Base-by-base conservation (phyloP, 2,113 vertebrate genomes). In the Dolichotis patagonum region DNA sequence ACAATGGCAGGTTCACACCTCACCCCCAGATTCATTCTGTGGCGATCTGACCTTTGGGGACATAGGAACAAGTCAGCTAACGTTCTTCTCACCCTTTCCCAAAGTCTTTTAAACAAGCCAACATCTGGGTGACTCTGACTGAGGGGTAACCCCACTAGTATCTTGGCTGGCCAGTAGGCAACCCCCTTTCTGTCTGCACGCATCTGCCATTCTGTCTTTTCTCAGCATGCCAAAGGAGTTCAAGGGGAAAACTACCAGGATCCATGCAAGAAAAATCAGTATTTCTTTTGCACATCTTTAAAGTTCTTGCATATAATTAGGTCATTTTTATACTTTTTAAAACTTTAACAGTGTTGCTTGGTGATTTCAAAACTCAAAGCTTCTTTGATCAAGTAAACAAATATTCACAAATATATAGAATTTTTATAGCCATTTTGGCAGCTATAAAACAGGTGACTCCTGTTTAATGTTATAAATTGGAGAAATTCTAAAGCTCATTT, bases 1-100 rank as follows among this genome's bases (percentile, higher is more conserved):
- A 77, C 65, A 54, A 10, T 0, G 1, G 0, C 4, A 73, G 58
- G 0, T 38, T 96, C 54, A 54, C 96, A 91, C 95, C 43, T 46
- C 60, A 26, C 92, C 58, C 96, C 9, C 0, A 78, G 19, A 58
- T 88, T 92, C 54, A 24, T 32, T 56, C 82, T 96, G 97, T 91
- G 97, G 97, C 43, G 1, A 84, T 71, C 73, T 98, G 98, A 98
- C 97, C 97, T 98, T 97, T 98, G 5, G 52, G 90, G 88, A 90
- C 78, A 60, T 22, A 81, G 88, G 67, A 91, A 54, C 30, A 19
- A 96, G 52, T 26, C 46, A 83, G 35, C 1, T 4, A 30, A 5
- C 35, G 26, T 14, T 85, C 71, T 95, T 95, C 38, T 73, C 82
- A 82, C 71, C 82, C 90, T 38, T 94, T 83, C 75, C 90, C 92